Evolutionary conservation across 1,140 invertebrate genomes (phyloP).

Genomic region (Diorhabda elongata): DNA sequence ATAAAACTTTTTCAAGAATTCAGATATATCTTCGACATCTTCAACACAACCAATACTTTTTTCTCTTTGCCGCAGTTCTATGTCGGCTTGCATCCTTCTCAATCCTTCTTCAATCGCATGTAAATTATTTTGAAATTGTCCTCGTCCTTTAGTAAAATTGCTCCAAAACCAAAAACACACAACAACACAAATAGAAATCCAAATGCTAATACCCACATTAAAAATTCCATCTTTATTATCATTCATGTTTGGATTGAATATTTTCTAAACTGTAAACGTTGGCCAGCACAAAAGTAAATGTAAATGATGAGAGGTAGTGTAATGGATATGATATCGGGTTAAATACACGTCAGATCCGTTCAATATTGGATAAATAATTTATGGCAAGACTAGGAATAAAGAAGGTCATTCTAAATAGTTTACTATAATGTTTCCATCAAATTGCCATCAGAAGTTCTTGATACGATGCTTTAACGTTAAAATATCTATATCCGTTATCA

Average conservation of each 20-base stretch:
- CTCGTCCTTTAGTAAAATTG: slow-evolving; percentile 30
- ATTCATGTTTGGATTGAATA: background rate
- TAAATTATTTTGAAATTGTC: slow-evolving; percentile 31
- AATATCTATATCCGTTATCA: no score
- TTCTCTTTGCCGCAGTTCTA: slow-evolving; percentile 28
- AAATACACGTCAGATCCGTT: background rate
- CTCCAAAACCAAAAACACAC: slow-evolving; percentile 34
- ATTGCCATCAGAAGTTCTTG: no score
- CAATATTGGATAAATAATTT: background rate
- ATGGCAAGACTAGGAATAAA: background rate
- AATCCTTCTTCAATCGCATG: slow-evolving; percentile 35
- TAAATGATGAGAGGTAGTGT: background rate
- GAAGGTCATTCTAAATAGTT: no score
- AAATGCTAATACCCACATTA: slow-evolving; percentile 29
- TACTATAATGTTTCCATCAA: no score
- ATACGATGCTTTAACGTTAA: no score
- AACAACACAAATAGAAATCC: slow-evolving; percentile 31
- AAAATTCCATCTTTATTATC: slow-evolving; percentile 16
- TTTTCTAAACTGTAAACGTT: no score
- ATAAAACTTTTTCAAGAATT: slow-evolving; percentile 8
- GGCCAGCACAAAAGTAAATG: no score
- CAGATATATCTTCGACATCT: slow-evolving; percentile 28
- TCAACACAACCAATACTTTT: slow-evolving; percentile 34
- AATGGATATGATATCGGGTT: background rate
- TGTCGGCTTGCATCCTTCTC: slow-evolving; percentile 32